Evolutionary conservation across 1,140 invertebrate genomes (phyloP).

Genomic region (Colletes latitarsis): DNA sequence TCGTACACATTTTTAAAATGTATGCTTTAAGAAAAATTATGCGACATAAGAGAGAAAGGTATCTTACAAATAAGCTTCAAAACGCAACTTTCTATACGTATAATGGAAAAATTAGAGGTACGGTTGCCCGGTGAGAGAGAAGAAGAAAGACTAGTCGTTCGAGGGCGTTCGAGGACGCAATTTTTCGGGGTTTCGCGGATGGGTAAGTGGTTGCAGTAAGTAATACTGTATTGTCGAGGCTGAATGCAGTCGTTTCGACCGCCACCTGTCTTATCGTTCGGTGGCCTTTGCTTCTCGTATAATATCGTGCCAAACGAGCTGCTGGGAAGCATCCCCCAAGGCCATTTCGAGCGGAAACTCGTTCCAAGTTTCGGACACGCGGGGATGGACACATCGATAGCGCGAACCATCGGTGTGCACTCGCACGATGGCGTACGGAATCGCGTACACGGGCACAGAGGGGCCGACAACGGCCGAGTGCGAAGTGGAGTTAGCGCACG

Average conservation of each 20-base stretch:
- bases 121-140: too few species aligned
- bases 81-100: too few species aligned
- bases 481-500: slow-evolving; percentile 3
- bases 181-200: too few species aligned
- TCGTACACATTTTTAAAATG: too few species aligned
- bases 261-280: slow-evolving; percentile 60
- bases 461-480: background rate
- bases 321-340: slow-evolving; percentile 45
- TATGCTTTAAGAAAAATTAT: too few species aligned
- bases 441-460: background rate
- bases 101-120: too few species aligned
- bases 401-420: background rate
- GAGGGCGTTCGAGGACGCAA: too few species aligned
- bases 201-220: too few species aligned
- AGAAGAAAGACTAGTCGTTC: too few species aligned
- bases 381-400: slow-evolving; percentile 8
- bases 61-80: too few species aligned
- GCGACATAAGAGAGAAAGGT: too few species aligned
- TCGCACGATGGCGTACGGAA: background rate
- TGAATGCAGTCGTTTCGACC: background rate
- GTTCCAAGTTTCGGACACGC: slow-evolving; percentile 56
- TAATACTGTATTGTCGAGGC: too few species aligned
- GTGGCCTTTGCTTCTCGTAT: slow-evolving; percentile 43
- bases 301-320: slow-evolving; percentile 58
- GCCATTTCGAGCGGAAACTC: slow-evolving; percentile 54